A percentile compares a stretch with the other conserved stretches of the same genome.
Conservation (phyloP, 1,140 invertebrate species). For the Saxidomus purpurata region DNA sequence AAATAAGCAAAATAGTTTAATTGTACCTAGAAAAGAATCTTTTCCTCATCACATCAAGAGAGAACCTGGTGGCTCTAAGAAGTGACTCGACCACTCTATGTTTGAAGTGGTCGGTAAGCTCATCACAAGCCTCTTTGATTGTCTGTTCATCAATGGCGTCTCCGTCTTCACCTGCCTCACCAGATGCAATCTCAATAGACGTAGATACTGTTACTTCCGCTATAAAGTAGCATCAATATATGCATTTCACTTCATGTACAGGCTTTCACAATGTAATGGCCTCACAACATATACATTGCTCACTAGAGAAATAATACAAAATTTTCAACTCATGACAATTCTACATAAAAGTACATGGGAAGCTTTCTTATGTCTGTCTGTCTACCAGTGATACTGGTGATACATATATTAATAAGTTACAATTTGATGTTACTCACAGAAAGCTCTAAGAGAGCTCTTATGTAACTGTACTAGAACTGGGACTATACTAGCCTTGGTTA, state of each 20-base stretch:
- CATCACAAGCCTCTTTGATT: constrained; percentile 75
- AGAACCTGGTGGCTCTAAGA: constrained; percentile 92
- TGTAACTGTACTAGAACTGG: too few relatives aligned
- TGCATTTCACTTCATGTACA: neutral
- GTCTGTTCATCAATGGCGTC: constrained; percentile 71
- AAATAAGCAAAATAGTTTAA: too few relatives aligned
- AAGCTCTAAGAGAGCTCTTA: too few relatives aligned
- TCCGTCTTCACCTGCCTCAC: constrained; percentile 48
- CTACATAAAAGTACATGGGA: too few relatives aligned
- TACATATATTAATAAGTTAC: too few relatives aligned
- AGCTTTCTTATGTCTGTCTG: too few relatives aligned
- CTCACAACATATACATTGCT: neutral
- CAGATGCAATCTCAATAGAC: neutral
- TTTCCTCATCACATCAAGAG: constrained; percentile 91
- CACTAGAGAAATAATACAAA: too few relatives aligned
- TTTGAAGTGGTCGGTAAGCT: constrained; percentile 79
- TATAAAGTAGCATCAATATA: neutral
- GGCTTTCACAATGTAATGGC: too few relatives aligned
- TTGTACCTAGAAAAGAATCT: constrained; percentile 76
- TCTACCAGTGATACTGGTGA: too few relatives aligned
- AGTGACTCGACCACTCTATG: constrained; percentile 91
- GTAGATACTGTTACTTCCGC: neutral
- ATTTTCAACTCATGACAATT: too few relatives aligned
- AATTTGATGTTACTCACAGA: too few relatives aligned
- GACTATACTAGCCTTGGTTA: too few relatives aligned